A percentile compares a stretch with the other conserved stretches of the same genome.
phyloP scores from a whole-genome alignment of 2,113 vertebrate genomes.

The Ochotona curzoniae region DNA sequence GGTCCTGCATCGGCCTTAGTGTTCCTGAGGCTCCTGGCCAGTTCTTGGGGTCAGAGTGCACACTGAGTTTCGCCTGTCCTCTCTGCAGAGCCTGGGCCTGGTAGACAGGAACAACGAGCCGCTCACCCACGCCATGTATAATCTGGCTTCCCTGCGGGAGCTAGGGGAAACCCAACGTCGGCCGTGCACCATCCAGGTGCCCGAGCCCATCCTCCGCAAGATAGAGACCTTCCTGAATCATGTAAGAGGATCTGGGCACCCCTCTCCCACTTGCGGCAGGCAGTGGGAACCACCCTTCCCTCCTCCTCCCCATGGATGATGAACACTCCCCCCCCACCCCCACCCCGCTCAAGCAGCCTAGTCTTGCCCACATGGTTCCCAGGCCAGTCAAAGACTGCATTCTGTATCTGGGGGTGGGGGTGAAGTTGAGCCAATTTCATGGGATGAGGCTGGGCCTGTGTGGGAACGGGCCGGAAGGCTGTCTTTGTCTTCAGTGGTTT shows the following conservation, averaged over 20 bases:
- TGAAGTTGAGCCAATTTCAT: neutral
- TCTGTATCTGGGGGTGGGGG: neutral
- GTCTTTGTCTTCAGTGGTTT: neutral
- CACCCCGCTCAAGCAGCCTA: neutral
- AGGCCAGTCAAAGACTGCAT: neutral
- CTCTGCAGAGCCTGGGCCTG: constrained; percentile 91
- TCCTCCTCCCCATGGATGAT: neutral
- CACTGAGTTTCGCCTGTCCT: neutral
- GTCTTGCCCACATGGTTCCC: neutral
- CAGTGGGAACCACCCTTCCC: neutral
- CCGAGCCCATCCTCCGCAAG: constrained; percentile 87
- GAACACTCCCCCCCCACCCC: neutral
- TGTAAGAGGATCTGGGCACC: constrained; percentile 81
- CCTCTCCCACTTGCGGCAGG: neutral
- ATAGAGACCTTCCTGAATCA: constrained; percentile 91
- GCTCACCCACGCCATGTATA: constrained; percentile 94
- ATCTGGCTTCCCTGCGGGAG: constrained; percentile 89
- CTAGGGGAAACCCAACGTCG: constrained; percentile 90
- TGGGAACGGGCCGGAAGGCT: neutral
- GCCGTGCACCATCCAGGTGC: constrained; percentile 91
- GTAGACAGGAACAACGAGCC: constrained; percentile 94
- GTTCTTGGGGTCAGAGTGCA: neutral
- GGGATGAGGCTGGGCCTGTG: neutral
- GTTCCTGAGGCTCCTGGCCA: neutral
- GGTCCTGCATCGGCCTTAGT: neutral